These are phyloP conservation scores for Papilio demoleus DNA, from an alignment of 2,888 invertebrate genomes.

Conservation along the genomic window DNA sequence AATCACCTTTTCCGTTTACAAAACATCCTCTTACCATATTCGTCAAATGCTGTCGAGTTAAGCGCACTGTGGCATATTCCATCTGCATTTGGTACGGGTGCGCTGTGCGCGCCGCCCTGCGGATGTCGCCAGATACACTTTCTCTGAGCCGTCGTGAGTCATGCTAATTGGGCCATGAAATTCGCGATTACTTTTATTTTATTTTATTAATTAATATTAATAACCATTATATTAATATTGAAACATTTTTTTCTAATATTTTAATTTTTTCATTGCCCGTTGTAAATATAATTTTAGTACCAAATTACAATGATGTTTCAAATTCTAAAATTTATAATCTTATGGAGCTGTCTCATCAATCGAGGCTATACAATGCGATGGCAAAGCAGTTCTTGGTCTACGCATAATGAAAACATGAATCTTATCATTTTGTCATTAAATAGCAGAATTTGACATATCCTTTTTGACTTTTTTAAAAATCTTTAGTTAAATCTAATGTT, in stretches of 20 bases:
- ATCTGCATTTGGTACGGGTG: slow-evolving; percentile 45
- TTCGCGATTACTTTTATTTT: slow-evolving; percentile 1
- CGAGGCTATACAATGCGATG: background rate
- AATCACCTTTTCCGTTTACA: slow-evolving; percentile 21
- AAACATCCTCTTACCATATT: slow-evolving; percentile 35
- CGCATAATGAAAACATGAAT: background rate
- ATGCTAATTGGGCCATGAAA: slow-evolving; percentile 42
- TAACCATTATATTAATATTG: no score
- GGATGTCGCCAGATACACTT: slow-evolving; percentile 46
- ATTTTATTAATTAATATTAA: no score
- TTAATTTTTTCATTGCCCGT: no score
- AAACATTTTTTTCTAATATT: no score
- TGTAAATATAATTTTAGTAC: no score
- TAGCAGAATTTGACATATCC: no score
- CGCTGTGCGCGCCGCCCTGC: slow-evolving; percentile 39
- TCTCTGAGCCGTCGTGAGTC: slow-evolving; percentile 47
- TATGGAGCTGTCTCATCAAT: background rate
- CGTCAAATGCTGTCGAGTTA: slow-evolving; percentile 27
- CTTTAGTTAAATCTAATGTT: background rate
- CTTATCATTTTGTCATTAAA: no score
- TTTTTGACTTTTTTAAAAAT: no score
- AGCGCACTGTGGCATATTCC: slow-evolving; percentile 36
- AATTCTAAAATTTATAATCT: no score
- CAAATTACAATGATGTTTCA: no score
- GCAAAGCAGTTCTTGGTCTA: no score